phyloP scores from a whole-genome alignment of 92 coral and sea anemone species.

The Isaurus tuberculatus region DNA sequence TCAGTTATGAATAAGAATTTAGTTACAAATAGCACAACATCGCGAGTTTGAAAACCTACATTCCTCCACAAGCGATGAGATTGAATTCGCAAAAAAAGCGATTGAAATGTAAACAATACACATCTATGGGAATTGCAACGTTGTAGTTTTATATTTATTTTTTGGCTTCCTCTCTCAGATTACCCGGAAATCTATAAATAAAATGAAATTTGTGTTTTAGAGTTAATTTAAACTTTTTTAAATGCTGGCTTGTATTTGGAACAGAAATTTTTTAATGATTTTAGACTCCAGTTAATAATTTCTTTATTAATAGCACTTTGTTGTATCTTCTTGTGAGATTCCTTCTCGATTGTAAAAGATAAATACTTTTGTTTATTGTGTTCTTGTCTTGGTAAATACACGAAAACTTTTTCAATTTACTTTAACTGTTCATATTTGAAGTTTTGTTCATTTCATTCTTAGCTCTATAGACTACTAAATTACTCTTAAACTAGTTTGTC shows the following conservation, averaged over 20 bases:
- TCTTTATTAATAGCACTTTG: not conserved
- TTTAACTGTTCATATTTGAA: not conserved
- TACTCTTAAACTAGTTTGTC: too few relatives aligned
- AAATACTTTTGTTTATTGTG: not conserved
- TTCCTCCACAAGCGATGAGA: slow-evolving; percentile 1
- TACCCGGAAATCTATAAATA: not conserved
- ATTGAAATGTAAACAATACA: slow-evolving; percentile 16
- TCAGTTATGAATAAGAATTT: slow-evolving; percentile 9
- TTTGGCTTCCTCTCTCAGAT: not conserved
- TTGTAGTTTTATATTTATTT: not conserved
- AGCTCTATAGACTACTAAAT: not conserved
- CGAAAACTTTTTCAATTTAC: not conserved
- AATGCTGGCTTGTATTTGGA: not conserved
- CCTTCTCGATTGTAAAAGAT: not conserved
- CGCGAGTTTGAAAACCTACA: not conserved
- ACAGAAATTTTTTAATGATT: not conserved
- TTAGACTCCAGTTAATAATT: not conserved
- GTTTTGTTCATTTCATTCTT: not conserved
- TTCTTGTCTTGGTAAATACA: not conserved
- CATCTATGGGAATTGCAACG: not conserved
- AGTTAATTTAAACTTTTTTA: not conserved
- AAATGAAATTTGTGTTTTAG: not conserved
- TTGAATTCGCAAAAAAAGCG: not conserved
- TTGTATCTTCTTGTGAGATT: not conserved
- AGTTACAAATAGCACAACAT: not conserved